Evolutionary conservation across 2,888 invertebrate genomes (phyloP).

Genomic region (Timandra comae): DNA sequence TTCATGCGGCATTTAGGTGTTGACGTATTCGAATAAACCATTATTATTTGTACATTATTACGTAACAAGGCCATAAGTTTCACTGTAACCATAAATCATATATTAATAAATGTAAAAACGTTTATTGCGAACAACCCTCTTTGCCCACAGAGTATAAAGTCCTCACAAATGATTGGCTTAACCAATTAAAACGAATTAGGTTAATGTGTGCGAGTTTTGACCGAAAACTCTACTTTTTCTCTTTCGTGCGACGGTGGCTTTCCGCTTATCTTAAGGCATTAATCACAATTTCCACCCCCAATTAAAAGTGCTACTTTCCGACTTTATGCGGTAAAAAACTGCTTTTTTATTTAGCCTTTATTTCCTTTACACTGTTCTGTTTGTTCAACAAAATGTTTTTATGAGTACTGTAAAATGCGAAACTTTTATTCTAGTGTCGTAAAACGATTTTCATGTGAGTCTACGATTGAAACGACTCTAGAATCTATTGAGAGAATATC

Average conservation of each 20-base stretch:
- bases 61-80: conserved; percentile 47
- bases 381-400: conserved; percentile 57
- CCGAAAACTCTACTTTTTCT: conserved; percentile 48
- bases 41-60: conserved; percentile 27
- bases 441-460: conserved; percentile 27
- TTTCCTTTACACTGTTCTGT: conserved; percentile 47
- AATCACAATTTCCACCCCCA: conserved; percentile 75
- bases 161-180: conserved; percentile 68
- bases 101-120: conserved; percentile 34
- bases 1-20: conserved; percentile 31
- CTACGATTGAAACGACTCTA: no score
- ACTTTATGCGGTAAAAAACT: conserved; percentile 27
- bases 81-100: conserved; percentile 47
- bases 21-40: conserved; percentile 41
- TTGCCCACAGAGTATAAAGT: conserved; percentile 46
- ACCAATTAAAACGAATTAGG: conserved; percentile 74
- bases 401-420: conserved; percentile 43
- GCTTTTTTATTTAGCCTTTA: conserved; percentile 52
- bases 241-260: conserved; percentile 52
- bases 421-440: conserved; percentile 37
- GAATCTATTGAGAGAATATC: no score
- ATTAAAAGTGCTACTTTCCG: conserved; percentile 61
- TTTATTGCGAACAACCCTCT: conserved; percentile 27
- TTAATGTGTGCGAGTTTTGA: conserved; percentile 70
- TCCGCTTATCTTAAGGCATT: conserved; percentile 68